Base-by-base conservation (phyloP, 2,797 vertebrate genomes). In the Rhinogobio ventralis region DNA sequence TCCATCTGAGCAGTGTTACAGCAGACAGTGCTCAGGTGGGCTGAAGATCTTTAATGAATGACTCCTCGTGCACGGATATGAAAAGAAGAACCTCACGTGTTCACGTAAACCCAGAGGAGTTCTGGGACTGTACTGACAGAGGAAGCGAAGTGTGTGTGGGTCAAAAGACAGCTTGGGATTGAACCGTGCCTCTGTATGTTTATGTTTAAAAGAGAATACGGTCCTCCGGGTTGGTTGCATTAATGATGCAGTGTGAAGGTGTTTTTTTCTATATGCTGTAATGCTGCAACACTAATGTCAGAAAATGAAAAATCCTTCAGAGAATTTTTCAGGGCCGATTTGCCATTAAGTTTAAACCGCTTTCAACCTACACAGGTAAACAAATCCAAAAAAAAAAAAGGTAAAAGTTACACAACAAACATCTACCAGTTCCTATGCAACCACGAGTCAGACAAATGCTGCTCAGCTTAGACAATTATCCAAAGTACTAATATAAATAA, bases 1-100 rank as follows among this genome's bases (percentile, higher is more conserved):
- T 90, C 74, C 39, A 85, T 86, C 60, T 85, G 60, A 87, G 89
- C 87, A 51, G 51, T 76, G 83, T 85, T 85, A 62, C 42, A 25
- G 68, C 75, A 86, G 87, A 78, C 82, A 88, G 84, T 86, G 64
- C 74, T 90, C 71, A 39, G 82, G 46, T 86, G 80, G 51, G 73
- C 51, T 71, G 30, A 72, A 81, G 82, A 87, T 33, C 19, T 87
- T 81, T 84, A 88, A 83, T 85, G 77, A 87, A 79, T 73, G 64
- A 68, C 74, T 89, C 25, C 82, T 76, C 72, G 57, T 42, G 60
- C 68, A 19, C 85, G 64, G 36, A 62, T 39, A 90, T 68, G 67
- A 64, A 75, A 46, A 73, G 62, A 76, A 79, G 72, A 71, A 53
- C 57, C 62, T 73, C 53, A 80, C 33, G 42, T 77, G 76, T 46